phyloP scores from a whole-genome alignment of 1,140 invertebrate species.

The Bombus consobrinus region DNA sequence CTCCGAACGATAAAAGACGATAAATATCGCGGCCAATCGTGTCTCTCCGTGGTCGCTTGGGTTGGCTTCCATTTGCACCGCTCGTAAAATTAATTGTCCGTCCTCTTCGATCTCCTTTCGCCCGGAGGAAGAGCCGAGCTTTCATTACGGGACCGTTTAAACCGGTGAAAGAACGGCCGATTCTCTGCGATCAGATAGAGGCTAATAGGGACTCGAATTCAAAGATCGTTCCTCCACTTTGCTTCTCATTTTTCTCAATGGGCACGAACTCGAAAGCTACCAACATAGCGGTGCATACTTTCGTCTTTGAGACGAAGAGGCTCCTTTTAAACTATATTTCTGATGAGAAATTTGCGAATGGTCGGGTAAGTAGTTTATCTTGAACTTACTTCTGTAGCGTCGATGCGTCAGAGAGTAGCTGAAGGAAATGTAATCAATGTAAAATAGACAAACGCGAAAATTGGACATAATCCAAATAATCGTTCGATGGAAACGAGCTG shows the following conservation, averaged over 20 bases:
- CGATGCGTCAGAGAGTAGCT: too few species aligned
- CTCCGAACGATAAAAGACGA: conserved; percentile 20
- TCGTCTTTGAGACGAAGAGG: neutral
- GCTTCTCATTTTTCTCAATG: neutral
- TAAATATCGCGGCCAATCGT: conserved; percentile 35
- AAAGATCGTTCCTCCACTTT: neutral
- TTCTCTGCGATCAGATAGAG: conserved; percentile 15
- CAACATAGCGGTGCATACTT: neutral
- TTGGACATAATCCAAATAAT: neutral
- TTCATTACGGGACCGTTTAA: conserved; percentile 22
- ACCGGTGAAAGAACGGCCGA: conserved; percentile 13
- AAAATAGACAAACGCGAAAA: too few species aligned
- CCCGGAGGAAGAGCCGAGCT: neutral
- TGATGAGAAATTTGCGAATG: neutral
- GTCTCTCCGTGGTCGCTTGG: neutral
- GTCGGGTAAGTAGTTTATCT: too few species aligned
- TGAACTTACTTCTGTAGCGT: too few species aligned
- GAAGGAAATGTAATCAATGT: too few species aligned
- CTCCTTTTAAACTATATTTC: neutral
- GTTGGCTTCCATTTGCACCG: conserved; percentile 44
- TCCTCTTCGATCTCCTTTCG: conserved; percentile 17
- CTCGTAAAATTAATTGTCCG: conserved; percentile 59
- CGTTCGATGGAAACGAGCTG: too few species aligned
- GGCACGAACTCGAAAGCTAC: neutral
- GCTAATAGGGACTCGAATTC: conserved; percentile 19